Percentiles rank a stretch among this genome's conserved stretches.
Conservation (phyloP, 2,113 vertebrate genomes). For the Thryonomys swinderianus region DNA sequence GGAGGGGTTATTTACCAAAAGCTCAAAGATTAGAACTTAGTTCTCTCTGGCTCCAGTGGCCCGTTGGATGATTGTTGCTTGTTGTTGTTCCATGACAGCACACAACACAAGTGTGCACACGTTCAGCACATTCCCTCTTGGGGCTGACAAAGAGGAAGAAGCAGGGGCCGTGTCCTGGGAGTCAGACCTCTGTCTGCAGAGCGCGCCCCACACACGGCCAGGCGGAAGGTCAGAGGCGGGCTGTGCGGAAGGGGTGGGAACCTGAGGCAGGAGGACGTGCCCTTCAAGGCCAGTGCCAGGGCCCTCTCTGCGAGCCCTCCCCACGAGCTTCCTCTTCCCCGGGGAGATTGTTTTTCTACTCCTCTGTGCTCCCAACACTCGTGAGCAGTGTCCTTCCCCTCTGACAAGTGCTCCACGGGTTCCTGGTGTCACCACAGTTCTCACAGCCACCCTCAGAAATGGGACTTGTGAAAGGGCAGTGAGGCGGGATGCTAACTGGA, state of each 20-base stretch:
- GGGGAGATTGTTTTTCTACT: neutral
- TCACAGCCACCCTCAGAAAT: neutral
- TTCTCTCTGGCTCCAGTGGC: neutral
- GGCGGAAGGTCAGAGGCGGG: neutral
- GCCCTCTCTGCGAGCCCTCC: neutral
- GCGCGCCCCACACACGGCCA: neutral
- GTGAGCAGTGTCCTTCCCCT: neutral
- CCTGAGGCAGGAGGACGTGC: neutral
- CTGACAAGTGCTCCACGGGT: neutral
- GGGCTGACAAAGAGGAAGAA: neutral
- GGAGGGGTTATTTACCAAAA: neutral
- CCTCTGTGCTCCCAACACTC: rapidly evolving
- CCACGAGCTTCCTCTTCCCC: neutral
- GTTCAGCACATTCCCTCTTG: neutral
- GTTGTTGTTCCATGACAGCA: neutral
- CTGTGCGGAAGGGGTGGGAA: neutral
- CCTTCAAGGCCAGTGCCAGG: neutral
- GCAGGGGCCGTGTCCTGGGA: neutral
- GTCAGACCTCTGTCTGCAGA: neutral
- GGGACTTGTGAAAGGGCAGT: neutral
- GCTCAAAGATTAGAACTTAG: neutral
- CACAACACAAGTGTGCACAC: rapidly evolving
- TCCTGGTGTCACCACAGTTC: neutral
- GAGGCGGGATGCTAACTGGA: neutral
- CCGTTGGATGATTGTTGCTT: neutral